Base-by-base conservation (phyloP, 2,797 vertebrate species). In the Chelonia mydas region DNA sequence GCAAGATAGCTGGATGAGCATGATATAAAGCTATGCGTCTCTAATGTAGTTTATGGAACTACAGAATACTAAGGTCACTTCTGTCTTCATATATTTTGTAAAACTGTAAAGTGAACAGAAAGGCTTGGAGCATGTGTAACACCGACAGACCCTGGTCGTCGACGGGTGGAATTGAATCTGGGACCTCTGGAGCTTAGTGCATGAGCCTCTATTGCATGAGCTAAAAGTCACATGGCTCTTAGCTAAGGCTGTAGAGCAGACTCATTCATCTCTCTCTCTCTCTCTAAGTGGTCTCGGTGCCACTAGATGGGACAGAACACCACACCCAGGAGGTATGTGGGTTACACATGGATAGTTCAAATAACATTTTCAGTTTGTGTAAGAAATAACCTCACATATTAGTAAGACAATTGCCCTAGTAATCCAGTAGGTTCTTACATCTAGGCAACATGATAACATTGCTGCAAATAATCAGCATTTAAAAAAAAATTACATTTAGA, bases 341-440 rank as follows among this genome's bases (percentile, higher is more conserved):
- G 51, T 53, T 53, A 53, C 19, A 53, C 5, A 1, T 3, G 41
- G 87, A 6, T 7, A 55, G 10, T 4, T n/a, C 0, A 3, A 81
- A 54, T 5, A 23, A 90, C 47, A 16, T 1, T 84, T 49, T 55
- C 86, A 94, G 49, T 0, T 3, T 83, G 37, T 54, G 23, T 49
- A 50, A 50, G n/a, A 87, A 81, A 27, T 11, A 49, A 59, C 41
- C 37, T 23, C 11, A 15, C 25, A 6, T 4, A 1, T 21, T 78
- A 90, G 11, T 33, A 78, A 76, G 53, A 0, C 31, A 23, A 1
- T 77, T 37, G 72, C 15, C 28, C 45, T 59, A 74, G 77, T 19
- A 74, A 72, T 23, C 15, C 84, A 80, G 7, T 2, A 3, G 23
- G 3, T n/a, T 23, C 11, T 61, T 84, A 83, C 21, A 21, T 0